A percentile compares a stretch with the other conserved stretches of the same genome.
These are phyloP conservation scores for Eulithis testata DNA, from an alignment of 2,888 invertebrate species.

Conservation along the genomic window DNA sequence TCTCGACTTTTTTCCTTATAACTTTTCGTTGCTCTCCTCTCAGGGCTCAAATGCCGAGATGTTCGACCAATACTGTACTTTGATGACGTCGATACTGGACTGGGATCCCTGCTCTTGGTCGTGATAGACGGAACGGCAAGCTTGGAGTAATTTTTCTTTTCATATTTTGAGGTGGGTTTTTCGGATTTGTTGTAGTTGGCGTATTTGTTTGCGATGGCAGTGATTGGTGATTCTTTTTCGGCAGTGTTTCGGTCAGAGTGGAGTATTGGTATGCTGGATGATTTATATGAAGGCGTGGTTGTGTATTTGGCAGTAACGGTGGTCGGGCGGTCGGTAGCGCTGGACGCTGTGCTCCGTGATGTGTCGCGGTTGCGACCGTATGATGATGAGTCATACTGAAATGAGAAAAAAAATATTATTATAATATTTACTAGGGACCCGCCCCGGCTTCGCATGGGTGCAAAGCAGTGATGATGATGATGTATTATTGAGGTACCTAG, in stretches of 20 bases:
- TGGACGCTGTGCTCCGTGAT: conserved; percentile 53
- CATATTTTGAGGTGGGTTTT: conserved; percentile 61
- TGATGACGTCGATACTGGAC: conserved; percentile 76
- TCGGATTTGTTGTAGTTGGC: conserved; percentile 66
- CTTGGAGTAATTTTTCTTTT: conserved; percentile 81
- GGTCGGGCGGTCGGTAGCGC: conserved; percentile 51
- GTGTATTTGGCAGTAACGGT: conserved; percentile 78
- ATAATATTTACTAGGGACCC: too few species aligned
- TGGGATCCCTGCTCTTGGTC: conserved; percentile 82
- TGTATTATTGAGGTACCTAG: too few species aligned
- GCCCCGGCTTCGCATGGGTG: too few species aligned
- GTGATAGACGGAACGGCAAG: conserved; percentile 64
- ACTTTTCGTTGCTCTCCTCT: conserved; percentile 68
- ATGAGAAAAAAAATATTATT: conserved; percentile 35
- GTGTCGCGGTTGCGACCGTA: conserved; percentile 70
- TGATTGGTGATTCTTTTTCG: conserved; percentile 72
- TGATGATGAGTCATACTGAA: conserved; percentile 76
- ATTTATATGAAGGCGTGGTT: conserved; percentile 71
- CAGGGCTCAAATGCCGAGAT: conserved; percentile 80
- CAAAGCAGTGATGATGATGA: too few species aligned
- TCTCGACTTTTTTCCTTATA: conserved; percentile 81
- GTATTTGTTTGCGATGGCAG: conserved; percentile 74
- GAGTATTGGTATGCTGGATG: conserved; percentile 78
- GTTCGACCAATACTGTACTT: conserved; percentile 73
- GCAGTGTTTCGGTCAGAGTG: conserved; percentile 59